Evolutionary conservation across 2,888 invertebrate species (phyloP).

Genomic region (Euplagia quadripunctaria): DNA sequence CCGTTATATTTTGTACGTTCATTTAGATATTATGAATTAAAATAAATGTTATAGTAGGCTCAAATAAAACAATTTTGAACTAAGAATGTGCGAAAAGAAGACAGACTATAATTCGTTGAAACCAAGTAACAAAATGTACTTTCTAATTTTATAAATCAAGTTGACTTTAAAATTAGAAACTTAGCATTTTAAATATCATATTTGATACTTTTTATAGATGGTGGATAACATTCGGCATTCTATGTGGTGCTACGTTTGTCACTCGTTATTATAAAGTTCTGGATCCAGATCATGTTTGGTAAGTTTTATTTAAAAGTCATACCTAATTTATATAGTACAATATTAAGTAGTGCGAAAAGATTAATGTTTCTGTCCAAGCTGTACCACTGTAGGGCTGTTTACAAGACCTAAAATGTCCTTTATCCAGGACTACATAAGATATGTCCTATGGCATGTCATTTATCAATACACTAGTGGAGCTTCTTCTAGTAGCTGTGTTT

Average conservation of each 20-base stretch:
- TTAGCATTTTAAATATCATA: background rate
- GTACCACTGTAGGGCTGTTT: too few species aligned
- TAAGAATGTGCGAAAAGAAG: slow-evolving; percentile 40
- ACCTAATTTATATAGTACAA: background rate
- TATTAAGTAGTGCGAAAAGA: background rate
- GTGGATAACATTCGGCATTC: slow-evolving; percentile 90
- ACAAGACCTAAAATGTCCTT: too few species aligned
- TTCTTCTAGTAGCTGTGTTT: too few species aligned
- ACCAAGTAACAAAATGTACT: slow-evolving; percentile 48
- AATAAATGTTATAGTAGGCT: slow-evolving; percentile 14
- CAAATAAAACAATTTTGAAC: background rate
- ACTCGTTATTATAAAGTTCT: slow-evolving; percentile 96
- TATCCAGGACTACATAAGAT: too few species aligned
- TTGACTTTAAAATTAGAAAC: slow-evolving; percentile 42
- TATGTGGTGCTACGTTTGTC: slow-evolving; percentile 89
- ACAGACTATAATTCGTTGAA: slow-evolving; percentile 13
- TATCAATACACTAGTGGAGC: too few species aligned
- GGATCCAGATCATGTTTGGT: slow-evolving; percentile 98
- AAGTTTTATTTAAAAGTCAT: slow-evolving; percentile 62
- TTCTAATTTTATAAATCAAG: slow-evolving; percentile 31
- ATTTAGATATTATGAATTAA: slow-evolving; percentile 27
- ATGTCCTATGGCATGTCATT: too few species aligned
- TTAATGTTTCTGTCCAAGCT: background rate
- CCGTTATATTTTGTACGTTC: slow-evolving; percentile 31
- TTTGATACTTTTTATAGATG: slow-evolving; percentile 64